Evolutionary conservation across 2,797 vertebrate species (phyloP), one percentile per base, ranked within the genome.

Genomic region (Pelodytes ibericus): DNA sequence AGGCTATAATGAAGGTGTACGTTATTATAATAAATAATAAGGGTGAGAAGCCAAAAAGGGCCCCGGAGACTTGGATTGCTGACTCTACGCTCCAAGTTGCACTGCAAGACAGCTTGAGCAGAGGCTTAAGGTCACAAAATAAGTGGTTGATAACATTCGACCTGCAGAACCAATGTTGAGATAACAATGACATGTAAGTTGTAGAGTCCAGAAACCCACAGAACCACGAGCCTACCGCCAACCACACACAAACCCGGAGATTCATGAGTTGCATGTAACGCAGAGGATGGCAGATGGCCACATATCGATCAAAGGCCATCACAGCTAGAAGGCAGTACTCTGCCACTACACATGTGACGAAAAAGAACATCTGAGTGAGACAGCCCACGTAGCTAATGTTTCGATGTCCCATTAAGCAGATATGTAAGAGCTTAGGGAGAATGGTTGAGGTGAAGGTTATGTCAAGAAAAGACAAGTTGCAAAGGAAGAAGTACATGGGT

Each of bases 291-390:
- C 72, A 78, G 36, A 80, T 72, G 36, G 80, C 77, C 10, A 65
- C 67, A 36, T 74, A 80, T 9, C 71, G 65, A 15, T 82, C 77
- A 27, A 73, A 82, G 0, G 81, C 75, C 78, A 80, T 82, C 5
- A 29, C 71, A 5, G 71, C 75, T 8, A 82, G 20, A 16, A 74
- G 74, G 29, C 72, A 44, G 31, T 74, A 76, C 7, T 82, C 72
- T 6, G 74, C 26, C 2, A 72, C 20, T 10, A 31, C 73, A 74
- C 67, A 81, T 27, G 56, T 60, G 25, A 64, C 47, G 49, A 74
- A 74, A 8, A 74, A 47, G 15, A 16, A 74, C n/a, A 59, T 64
- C 22, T 74, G 72, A 22, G 61, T 36, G n/a, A 59, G 20, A 27
- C 72, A 74, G 10, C 60, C 49, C 8, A 20, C 16, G 33, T 27